These are phyloP conservation scores for Folsomia manolachei DNA, from an alignment of 2,888 invertebrate species.

Conservation along the genomic window DNA sequence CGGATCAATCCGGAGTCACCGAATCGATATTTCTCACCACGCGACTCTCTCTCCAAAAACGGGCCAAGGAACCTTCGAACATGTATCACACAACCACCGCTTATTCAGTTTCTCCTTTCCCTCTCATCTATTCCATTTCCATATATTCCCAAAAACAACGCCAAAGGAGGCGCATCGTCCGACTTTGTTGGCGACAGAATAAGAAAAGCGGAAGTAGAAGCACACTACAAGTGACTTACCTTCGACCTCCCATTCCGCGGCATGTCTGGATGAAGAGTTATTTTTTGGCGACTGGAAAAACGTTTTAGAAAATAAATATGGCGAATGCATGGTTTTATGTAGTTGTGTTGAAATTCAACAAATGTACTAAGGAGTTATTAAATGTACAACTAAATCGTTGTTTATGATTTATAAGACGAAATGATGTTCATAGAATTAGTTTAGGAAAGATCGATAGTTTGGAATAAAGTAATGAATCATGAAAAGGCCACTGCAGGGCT, in stretches of 20 bases:
- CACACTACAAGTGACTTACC: no score
- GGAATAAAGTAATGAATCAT: neutral
- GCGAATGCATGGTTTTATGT: no score
- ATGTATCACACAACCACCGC: neutral
- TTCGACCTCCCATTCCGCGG: no score
- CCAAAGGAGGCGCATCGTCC: neutral
- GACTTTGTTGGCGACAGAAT: neutral
- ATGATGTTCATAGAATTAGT: neutral
- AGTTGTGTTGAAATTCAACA: no score
- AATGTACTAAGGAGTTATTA: no score
- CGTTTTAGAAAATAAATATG: no score
- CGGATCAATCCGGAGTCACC: neutral
- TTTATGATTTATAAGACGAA: neutral
- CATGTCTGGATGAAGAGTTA: no score
- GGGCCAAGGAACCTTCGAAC: conserved; percentile 6
- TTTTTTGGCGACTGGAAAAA: no score
- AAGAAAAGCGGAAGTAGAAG: no score
- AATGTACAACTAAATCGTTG: no score
- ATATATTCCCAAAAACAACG: neutral
- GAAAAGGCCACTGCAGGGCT: neutral
- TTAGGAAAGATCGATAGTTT: neutral
- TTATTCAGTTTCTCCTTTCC: neutral
- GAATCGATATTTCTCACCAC: conserved; percentile 10
- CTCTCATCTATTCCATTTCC: neutral
- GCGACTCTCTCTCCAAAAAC: neutral